Base-by-base conservation (phyloP, 2,113 vertebrate species). In the Xiphorhynchus elegans region DNA sequence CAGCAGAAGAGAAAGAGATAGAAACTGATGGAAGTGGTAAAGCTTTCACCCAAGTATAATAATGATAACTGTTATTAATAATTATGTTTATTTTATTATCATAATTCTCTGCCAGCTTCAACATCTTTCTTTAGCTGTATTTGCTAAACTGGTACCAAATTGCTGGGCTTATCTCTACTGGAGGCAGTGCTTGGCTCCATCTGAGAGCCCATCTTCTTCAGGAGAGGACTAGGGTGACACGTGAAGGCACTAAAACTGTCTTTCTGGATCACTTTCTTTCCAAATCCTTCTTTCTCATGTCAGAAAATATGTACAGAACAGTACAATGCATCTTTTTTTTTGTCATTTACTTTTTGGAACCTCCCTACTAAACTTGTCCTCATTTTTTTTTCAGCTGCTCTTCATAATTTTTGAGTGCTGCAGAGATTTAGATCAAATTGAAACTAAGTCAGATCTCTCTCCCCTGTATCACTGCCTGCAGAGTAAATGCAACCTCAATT, bases 401-500 rank as follows among this genome's bases (percentile, higher is more conserved):
- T 73, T 94, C 13, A 14, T 55, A 23, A 26, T 31, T 84, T 87
- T 82, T 77, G 31, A 73, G 35, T 44, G 49, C 81, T 87, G 55
- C 42, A 55, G 60, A 67, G 50, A 63, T 85, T 93, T 44, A 88
- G 75, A 88, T 40, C 7, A 9, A 76, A 58, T 20, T 83, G 47
- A 52, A 91, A 64, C 23, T 25, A 76, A 56, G 49, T 53, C 53
- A 79, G 28, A 4, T 56, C 16, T 49, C 29, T 76, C 20, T 78
- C 8, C 31, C 31, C 58, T 83, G 14, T 49, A 53, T 59, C 63
- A 46, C 28, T 73, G 56, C 29, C 74, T 78, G 50, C 37, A 74
- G 72, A 75, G 15, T 40, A 66, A 6, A 23, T 55, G 29, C 55
- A 90, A 75, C 83, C 89, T 93, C 64, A 47, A 8, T 94, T 94